A percentile compares a stretch with the other conserved stretches of the same genome.
Evolutionary conservation across 2,113 vertebrate species (phyloP).

Genomic region (Loxodonta africana): DNA sequence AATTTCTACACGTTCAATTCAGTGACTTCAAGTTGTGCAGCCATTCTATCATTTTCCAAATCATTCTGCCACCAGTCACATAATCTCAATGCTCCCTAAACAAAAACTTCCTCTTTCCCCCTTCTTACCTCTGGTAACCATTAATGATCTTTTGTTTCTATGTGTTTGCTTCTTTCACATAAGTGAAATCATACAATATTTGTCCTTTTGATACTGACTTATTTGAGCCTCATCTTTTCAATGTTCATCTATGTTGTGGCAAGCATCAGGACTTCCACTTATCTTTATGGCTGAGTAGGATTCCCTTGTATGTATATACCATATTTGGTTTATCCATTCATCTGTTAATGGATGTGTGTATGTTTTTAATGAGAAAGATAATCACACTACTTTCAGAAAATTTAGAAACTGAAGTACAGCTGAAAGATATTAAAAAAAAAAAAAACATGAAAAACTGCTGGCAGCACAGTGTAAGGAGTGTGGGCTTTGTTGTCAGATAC

Average conservation of each 20-base stretch:
- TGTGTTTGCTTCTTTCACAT: not conserved
- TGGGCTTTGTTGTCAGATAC: not conserved
- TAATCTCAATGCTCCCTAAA: not conserved
- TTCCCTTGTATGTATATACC: not conserved
- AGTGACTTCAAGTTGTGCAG: not conserved
- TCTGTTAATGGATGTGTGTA: not conserved
- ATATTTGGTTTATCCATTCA: not conserved
- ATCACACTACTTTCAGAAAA: not conserved
- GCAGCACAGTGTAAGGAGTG: not conserved
- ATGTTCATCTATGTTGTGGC: not conserved
- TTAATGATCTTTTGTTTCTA: not conserved
- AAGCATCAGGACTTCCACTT: not conserved
- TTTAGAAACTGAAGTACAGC: slow-evolving; percentile 26
- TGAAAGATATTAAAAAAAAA: not conserved
- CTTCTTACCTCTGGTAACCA: not conserved
- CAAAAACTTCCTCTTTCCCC: not conserved
- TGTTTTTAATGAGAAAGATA: slow-evolving; percentile 23
- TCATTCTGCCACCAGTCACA: not conserved
- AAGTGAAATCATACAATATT: not conserved
- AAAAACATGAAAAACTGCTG: not conserved
- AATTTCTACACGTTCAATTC: not conserved
- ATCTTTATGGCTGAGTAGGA: not conserved
- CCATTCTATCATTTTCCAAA: not conserved
- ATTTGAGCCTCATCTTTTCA: not conserved
- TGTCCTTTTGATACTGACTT: not conserved